Conservation (phyloP, 2,888 invertebrate genomes). For the Metacarcinus magister region DNA sequence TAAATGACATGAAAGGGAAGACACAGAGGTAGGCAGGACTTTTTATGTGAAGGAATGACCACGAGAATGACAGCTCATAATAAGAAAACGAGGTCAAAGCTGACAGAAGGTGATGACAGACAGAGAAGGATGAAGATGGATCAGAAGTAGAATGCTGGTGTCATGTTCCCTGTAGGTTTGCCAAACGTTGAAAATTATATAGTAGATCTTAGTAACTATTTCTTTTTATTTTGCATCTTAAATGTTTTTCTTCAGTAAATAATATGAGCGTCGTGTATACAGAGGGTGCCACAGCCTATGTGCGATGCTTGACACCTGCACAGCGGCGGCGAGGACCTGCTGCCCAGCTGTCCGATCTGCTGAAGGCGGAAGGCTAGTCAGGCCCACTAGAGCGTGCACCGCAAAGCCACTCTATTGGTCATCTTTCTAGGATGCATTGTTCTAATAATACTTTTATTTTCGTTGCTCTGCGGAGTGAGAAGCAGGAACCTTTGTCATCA, state of each 20-base stretch:
- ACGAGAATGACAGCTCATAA: neutral
- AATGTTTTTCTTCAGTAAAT: neutral
- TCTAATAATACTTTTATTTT: neutral
- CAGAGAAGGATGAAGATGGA: neutral
- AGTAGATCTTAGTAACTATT: neutral
- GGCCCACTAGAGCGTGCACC: neutral
- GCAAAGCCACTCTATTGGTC: neutral
- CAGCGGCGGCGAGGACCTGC: neutral
- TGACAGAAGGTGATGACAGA: neutral
- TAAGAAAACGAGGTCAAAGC: neutral
- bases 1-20: neutral
- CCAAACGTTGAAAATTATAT: neutral
- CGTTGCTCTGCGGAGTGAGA: neutral
- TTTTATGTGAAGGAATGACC: neutral
- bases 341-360: neutral
- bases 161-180: neutral
- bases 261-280: neutral
- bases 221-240: slow-evolving; percentile 11
- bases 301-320: slow-evolving; percentile 22
- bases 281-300: neutral
- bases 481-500: neutral
- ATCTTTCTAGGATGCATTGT: neutral
- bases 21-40: neutral
- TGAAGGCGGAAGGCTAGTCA: neutral
- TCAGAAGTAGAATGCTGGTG: neutral